Percentiles rank a stretch among this genome's conserved stretches.
Conservation (phyloP, 2,113 vertebrate genomes). For the Falcunculus frontatus region DNA sequence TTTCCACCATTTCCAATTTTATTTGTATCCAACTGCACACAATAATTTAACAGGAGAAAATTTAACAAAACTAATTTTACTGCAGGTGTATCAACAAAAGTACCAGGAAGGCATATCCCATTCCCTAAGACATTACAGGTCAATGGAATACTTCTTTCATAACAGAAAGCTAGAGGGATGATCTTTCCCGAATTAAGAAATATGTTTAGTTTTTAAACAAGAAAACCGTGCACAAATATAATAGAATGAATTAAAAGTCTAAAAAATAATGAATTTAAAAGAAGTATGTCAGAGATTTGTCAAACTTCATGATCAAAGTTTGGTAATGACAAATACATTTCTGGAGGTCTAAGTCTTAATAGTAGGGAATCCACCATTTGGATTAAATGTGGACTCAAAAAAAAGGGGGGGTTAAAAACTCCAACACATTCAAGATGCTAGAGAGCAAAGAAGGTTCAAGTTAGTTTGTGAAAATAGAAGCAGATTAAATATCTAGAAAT, state of each 20-base stretch:
- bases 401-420: not conserved
- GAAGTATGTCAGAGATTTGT: not conserved
- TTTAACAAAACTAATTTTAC: not conserved
- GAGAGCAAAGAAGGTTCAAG: conserved; percentile 54
- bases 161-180: not conserved
- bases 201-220: not conserved
- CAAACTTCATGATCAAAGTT: not conserved
- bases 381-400: conserved; percentile 23
- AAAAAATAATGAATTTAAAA: not conserved
- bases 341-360: not conserved
- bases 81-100: not conserved
- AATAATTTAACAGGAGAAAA: not conserved
- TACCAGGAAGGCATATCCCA: not conserved
- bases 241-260: not conserved
- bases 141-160: not conserved
- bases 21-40: not conserved
- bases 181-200: not conserved
- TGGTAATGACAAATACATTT: not conserved
- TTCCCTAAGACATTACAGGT: not conserved
- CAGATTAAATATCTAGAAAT: conserved; percentile 54
- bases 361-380: not conserved
- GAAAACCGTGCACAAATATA: not conserved
- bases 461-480: conserved; percentile 23
- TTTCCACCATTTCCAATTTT: not conserved
- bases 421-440: conserved; percentile 51